A percentile compares a stretch with the other conserved stretches of the same genome.
These are phyloP conservation scores for Zoroaster sp. DNA, from an alignment of 53 echinoderm and acorn worm species.

Conservation along the genomic window DNA sequence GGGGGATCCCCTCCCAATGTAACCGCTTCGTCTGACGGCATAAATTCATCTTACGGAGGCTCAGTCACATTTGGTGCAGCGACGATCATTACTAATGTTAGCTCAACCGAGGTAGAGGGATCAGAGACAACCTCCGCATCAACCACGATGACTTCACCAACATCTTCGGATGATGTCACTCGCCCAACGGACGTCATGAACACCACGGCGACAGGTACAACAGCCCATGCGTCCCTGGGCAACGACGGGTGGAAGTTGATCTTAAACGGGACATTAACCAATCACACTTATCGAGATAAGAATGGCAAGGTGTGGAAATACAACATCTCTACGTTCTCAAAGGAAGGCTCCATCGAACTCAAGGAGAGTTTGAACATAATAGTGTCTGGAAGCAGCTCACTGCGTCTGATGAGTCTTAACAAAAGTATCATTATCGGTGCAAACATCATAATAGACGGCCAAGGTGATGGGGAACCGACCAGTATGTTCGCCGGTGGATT, in stretches of 20 bases:
- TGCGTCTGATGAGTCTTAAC: constrained; percentile 30
- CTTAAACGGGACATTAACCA: constrained; percentile 12
- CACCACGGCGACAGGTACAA: too few relatives aligned
- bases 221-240: background rate
- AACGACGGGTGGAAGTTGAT: background rate
- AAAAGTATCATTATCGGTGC: constrained; percentile 8
- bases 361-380: background rate
- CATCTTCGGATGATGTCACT: too few relatives aligned
- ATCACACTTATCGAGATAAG: constrained; percentile 4
- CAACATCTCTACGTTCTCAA: constrained; percentile 29
- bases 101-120: too few relatives aligned
- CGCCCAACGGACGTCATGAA: too few relatives aligned
- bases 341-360: constrained; percentile 22
- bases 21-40: background rate
- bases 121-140: too few relatives aligned
- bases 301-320: constrained; percentile 29
- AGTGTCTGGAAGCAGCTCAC: constrained; percentile 30
- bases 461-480: background rate
- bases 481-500: constrained; percentile 13
- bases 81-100: too few relatives aligned
- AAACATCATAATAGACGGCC: background rate
- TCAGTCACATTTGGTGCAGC: too few relatives aligned
- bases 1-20: too few relatives aligned
- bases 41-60: background rate
- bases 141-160: too few relatives aligned